phyloP scores from a whole-genome alignment of 2,888 invertebrate species.

The Sinopyrophorus schimmeli region DNA sequence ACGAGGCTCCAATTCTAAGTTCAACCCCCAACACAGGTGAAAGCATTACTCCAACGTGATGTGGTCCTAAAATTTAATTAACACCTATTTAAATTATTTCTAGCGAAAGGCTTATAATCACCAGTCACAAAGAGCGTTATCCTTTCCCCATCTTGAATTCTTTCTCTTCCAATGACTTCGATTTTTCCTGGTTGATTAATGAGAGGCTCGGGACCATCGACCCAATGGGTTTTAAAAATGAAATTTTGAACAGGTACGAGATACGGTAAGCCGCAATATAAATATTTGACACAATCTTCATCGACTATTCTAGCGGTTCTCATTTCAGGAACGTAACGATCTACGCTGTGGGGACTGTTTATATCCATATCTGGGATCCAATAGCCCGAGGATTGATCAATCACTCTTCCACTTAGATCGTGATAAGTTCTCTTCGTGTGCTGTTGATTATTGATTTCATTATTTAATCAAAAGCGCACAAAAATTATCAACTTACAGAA shows the following conservation, averaged over 20 bases:
- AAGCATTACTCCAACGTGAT: constrained; percentile 68
- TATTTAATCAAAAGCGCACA: background rate
- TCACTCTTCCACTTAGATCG: constrained; percentile 56
- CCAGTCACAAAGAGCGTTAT: constrained; percentile 59
- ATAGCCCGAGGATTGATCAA: constrained; percentile 61
- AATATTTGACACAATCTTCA: constrained; percentile 63
- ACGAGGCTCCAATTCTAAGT: constrained; percentile 63
- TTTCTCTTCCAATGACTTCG: constrained; percentile 54
- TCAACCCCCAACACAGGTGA: constrained; percentile 62
- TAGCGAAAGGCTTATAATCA: constrained; percentile 37
- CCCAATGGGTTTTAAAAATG: constrained; percentile 67
- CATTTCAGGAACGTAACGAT: constrained; percentile 61
- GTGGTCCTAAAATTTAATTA: constrained; percentile 59
- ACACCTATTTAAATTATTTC: constrained; percentile 5
- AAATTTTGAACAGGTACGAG: constrained; percentile 73
- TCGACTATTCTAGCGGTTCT: constrained; percentile 54
- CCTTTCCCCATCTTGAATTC: constrained; percentile 50
- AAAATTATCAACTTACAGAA: constrained; percentile 63
- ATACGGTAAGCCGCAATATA: constrained; percentile 82
- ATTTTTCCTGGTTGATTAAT: constrained; percentile 58
- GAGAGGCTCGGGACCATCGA: constrained; percentile 60
- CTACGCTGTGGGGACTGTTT: constrained; percentile 68
- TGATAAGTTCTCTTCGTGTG: constrained; percentile 67
- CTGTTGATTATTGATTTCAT: constrained; percentile 49
- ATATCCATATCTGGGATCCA: constrained; percentile 78